Percentiles rank a stretch among this genome's conserved stretches.
These are phyloP conservation scores for Yponomeuta malinellus DNA, from an alignment of 2,888 invertebrate genomes.

Conservation along the genomic window DNA sequence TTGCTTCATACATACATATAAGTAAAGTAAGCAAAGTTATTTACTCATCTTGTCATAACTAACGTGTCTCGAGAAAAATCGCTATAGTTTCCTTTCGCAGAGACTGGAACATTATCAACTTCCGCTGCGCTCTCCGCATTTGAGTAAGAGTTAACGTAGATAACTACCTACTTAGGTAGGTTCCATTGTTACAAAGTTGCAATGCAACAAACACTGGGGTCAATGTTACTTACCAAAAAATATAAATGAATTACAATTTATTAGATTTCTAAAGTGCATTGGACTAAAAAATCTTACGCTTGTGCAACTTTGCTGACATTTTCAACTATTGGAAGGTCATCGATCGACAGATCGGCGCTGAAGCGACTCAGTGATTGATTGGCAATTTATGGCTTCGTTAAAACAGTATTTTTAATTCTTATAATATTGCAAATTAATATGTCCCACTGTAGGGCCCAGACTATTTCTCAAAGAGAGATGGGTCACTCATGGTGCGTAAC, in stretches of 20 bases:
- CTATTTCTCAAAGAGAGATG: too few species aligned
- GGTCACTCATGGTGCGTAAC: too few species aligned
- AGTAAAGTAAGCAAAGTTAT: neutral
- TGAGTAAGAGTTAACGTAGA: neutral
- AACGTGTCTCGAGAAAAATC: neutral
- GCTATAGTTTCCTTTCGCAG: neutral
- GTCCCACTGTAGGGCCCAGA: too few species aligned
- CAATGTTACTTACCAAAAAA: neutral
- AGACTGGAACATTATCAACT: neutral
- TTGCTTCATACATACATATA: neutral
- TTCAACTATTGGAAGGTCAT: slow-evolving; percentile 9
- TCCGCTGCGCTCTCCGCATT: neutral
- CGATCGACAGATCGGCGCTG: neutral
- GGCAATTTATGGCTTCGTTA: too few species aligned
- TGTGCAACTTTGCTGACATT: slow-evolving; percentile 7
- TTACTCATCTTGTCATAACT: neutral
- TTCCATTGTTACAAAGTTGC: neutral
- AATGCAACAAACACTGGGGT: neutral
- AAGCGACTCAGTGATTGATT: too few species aligned
- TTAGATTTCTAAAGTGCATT: neutral
- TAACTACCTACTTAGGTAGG: too few species aligned
- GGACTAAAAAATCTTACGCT: neutral
- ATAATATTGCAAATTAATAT: too few species aligned
- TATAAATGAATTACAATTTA: neutral
- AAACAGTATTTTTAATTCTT: too few species aligned